Conservation (phyloP, 2,113 vertebrate species). For the Saccopteryx bilineata region DNA sequence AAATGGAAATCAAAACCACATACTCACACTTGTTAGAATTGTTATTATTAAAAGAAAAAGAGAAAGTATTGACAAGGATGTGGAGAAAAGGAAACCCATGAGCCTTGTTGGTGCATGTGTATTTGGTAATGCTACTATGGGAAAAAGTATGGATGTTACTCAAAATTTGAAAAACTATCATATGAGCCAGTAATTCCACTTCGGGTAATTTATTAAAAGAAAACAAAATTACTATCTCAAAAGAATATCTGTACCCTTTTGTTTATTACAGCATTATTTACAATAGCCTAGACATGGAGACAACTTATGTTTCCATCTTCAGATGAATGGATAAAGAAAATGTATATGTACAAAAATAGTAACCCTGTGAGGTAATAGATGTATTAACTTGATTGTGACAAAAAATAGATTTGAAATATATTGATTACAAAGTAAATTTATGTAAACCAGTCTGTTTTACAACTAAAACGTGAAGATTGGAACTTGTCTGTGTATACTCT, state of each 20-base stretch:
- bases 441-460: background rate
- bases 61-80: background rate
- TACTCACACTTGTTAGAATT: background rate
- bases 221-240: background rate
- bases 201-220: background rate
- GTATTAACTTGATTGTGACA: background rate
- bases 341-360: background rate
- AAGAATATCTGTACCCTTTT: background rate
- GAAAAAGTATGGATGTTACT: background rate
- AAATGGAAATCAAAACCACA: background rate
- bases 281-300: background rate
- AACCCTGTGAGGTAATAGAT: background rate
- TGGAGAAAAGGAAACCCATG: background rate
- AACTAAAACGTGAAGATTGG: background rate
- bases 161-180: background rate
- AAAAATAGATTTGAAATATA: background rate
- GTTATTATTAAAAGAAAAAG: background rate
- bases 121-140: background rate
- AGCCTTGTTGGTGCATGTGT: background rate
- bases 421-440: background rate
- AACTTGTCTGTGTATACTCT: background rate
- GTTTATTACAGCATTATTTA: background rate
- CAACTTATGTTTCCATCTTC: background rate
- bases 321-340: background rate
- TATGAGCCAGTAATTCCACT: background rate